phyloP scores from a whole-genome alignment of 1,140 invertebrate genomes.

The Rhagoletis pomonella region DNA sequence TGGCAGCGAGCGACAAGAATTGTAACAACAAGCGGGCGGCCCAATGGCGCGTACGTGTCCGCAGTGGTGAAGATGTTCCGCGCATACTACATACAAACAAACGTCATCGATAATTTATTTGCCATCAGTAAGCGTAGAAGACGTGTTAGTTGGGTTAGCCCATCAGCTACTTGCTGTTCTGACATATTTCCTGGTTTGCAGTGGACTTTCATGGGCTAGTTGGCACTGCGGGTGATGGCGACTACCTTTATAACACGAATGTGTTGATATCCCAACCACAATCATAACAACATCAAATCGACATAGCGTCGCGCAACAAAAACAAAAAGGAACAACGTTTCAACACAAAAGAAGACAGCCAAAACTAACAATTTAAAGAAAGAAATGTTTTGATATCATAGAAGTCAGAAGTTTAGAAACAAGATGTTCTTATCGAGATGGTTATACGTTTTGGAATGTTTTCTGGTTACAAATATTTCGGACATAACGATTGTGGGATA shows the following conservation, averaged over 20 bases:
- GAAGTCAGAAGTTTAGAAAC: background rate
- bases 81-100: background rate
- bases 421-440: background rate
- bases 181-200: background rate
- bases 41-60: background rate
- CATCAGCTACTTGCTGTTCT: constrained; percentile 31
- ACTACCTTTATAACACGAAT: background rate
- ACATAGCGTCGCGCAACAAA: background rate
- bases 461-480: background rate
- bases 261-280: constrained; percentile 25
- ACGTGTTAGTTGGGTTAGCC: constrained; percentile 11
- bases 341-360: background rate
- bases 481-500: background rate
- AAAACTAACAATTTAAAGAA: constrained; percentile 32
- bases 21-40: background rate
- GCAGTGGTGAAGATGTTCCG: background rate
- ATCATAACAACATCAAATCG: background rate
- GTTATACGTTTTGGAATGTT: constrained; percentile 1
- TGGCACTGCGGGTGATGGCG: constrained; percentile 29
- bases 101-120: constrained; percentile 49
- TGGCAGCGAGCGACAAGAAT: constrained; percentile 6
- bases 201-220: background rate
- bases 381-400: constrained; percentile 28
- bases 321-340: background rate
- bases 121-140: constrained; percentile 11